Conservation (phyloP, 2,113 vertebrate genomes). For the Shinisaurus crocodilurus region DNA sequence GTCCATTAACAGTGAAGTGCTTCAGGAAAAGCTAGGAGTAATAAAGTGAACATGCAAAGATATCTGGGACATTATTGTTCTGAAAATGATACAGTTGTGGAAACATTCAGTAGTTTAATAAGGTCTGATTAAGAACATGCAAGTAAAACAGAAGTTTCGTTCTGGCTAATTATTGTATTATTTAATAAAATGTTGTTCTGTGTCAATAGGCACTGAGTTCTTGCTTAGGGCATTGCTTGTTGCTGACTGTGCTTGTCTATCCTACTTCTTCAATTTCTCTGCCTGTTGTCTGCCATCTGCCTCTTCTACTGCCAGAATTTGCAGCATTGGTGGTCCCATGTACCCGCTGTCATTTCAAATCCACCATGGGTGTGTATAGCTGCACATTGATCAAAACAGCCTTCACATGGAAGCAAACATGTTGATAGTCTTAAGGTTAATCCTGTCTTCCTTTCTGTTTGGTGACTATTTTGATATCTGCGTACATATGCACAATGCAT, state of each 20-base stretch:
- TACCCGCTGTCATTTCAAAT: not conserved
- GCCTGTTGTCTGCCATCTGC: not conserved
- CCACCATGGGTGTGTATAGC: not conserved
- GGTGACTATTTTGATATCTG: not conserved
- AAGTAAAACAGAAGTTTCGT: not conserved
- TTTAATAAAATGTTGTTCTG: not conserved
- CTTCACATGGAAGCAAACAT: not conserved
- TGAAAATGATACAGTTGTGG: not conserved
- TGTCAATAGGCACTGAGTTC: not conserved
- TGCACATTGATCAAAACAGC: not conserved
- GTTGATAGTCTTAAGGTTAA: not conserved
- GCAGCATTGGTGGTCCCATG: not conserved
- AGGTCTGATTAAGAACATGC: not conserved
- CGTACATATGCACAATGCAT: not conserved
- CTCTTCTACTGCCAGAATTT: not conserved
- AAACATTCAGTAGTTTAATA: not conserved
- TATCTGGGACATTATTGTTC: not conserved
- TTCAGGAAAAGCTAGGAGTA: no score
- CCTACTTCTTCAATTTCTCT: not conserved
- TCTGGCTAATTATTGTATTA: not conserved
- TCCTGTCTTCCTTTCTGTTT: not conserved
- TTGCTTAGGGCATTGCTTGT: not conserved
- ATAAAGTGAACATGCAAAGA: not conserved
- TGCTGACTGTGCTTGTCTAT: no score
- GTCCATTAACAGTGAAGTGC: not conserved